Evolutionary conservation across 1,140 invertebrate genomes (phyloP), one percentile per base, ranked within the genome.

Genomic region (Brachionus asplanchnoidis): DNA sequence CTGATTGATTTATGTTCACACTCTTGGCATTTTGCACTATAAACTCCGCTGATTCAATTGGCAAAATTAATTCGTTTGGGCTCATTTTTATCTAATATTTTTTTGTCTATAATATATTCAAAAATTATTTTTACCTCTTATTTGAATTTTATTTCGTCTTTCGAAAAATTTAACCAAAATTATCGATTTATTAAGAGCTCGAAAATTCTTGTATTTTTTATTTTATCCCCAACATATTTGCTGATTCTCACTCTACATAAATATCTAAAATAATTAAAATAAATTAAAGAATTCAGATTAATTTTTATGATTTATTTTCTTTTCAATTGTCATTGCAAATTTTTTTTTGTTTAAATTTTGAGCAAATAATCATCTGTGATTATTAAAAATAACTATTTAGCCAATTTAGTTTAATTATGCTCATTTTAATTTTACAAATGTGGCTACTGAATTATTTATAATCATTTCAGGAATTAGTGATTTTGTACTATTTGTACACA

Each of bases 21-120:
- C 60, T 68, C 40, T 68, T 68, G 8, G 82, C 32, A 26, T 68
- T 17, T 56, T 84, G 60, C 17, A 84, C 65, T 11, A 84, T 32
- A 84, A 84, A 84, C 20, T 68, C 60, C 12, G 82, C 60, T 11
- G 82, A 84, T 20, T 84, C 82, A 6, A 84, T 36, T 9, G 82
- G 60, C n/a, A 42, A 14, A 36, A 82, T 56, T 23, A 77, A 28
- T 53, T 77, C 73, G 28, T 77, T 50, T 26, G 23, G 20, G 2
- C 46, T 77, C 42, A 50, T 77, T 46, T 46, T 75, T 44, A 32
- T 46, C 44, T 46, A 46, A 46, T 46, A 1, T 46, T 46, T 46
- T 14, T 1, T 14, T 46, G 2, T 46, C 32, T 36, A 7, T 36
- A 36, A 36, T 36, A 36, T 7, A 36, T 14, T 46, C 44, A 14